Conservation (phyloP, 2,888 invertebrate species). For the Calameuta idolon region DNA sequence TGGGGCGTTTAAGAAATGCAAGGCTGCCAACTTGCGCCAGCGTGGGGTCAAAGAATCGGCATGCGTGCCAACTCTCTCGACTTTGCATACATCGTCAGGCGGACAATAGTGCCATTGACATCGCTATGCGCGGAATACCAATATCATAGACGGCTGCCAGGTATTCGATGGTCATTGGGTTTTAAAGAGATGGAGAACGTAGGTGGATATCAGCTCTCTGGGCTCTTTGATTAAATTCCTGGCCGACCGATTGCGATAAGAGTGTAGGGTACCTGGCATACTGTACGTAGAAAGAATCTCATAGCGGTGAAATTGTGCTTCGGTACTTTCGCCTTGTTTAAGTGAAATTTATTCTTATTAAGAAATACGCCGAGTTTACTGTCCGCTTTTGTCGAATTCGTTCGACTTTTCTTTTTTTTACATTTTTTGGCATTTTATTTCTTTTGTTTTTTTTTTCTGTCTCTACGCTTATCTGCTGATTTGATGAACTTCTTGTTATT, state of each 20-base stretch:
- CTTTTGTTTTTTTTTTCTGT: not conserved
- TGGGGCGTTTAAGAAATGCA: constrained; percentile 15
- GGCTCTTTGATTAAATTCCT: not conserved
- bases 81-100: constrained; percentile 21
- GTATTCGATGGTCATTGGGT: constrained; percentile 29
- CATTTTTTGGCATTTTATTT: not conserved
- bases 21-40: not conserved
- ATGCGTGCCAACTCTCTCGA: constrained; percentile 33
- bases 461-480: not conserved
- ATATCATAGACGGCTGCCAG: constrained; percentile 19
- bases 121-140: constrained; percentile 29
- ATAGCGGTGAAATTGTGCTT: not conserved
- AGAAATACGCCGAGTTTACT: not conserved
- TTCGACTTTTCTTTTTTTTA: not conserved
- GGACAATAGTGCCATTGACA: constrained; percentile 14
- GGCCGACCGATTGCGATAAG: not conserved
- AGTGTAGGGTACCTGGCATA: not conserved
- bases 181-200: constrained; percentile 18
- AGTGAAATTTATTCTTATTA: not conserved
- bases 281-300: not conserved
- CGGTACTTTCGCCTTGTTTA: not conserved
- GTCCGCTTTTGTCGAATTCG: not conserved
- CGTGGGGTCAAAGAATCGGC: constrained; percentile 35
- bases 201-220: not conserved
- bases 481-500: not conserved